phyloP scores from a whole-genome alignment of 1,140 invertebrate genomes.

The Andricus grossulariae region DNA sequence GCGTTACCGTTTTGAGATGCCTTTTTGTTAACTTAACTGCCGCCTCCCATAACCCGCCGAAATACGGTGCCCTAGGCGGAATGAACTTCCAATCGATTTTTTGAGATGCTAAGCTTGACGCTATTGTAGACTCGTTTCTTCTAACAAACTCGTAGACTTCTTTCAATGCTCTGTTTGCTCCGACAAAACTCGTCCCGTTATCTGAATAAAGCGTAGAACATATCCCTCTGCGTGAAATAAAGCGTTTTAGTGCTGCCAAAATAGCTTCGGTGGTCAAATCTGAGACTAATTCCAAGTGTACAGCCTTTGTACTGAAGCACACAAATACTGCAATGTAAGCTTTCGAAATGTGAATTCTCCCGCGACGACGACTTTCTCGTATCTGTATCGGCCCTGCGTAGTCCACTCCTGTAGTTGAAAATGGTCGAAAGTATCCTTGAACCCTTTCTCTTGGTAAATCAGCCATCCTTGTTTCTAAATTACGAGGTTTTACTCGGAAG shows the following conservation, averaged over 20 bases:
- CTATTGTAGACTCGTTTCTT: too few relatives aligned
- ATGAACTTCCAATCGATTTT: too few relatives aligned
- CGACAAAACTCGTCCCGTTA: constrained; percentile 64
- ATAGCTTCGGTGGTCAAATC: constrained; percentile 48
- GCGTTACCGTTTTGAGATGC: too few relatives aligned
- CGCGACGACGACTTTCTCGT: constrained; percentile 21
- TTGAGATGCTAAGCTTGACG: too few relatives aligned
- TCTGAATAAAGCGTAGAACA: constrained; percentile 56
- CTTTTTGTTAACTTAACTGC: too few relatives aligned
- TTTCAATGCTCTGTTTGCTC: too few relatives aligned
- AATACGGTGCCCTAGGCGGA: too few relatives aligned
- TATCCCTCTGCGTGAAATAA: constrained; percentile 55
- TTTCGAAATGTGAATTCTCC: constrained; percentile 38
- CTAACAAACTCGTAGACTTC: too few relatives aligned
- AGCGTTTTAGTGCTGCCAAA: constrained; percentile 59
- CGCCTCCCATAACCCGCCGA: too few relatives aligned
- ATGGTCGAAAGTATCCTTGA: constrained; percentile 42
- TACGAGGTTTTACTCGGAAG: too few relatives aligned
- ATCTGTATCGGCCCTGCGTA: constrained; percentile 61
- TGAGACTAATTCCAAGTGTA: constrained; percentile 59
- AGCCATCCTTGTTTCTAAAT: too few relatives aligned
- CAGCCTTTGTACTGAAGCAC: constrained; percentile 53
- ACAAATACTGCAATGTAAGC: constrained; percentile 54
- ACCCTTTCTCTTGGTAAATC: too few relatives aligned
- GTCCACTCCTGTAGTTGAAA: constrained; percentile 55